Base-by-base conservation (phyloP, 2,888 invertebrate genomes). In the Ormyrus labotus region DNA sequence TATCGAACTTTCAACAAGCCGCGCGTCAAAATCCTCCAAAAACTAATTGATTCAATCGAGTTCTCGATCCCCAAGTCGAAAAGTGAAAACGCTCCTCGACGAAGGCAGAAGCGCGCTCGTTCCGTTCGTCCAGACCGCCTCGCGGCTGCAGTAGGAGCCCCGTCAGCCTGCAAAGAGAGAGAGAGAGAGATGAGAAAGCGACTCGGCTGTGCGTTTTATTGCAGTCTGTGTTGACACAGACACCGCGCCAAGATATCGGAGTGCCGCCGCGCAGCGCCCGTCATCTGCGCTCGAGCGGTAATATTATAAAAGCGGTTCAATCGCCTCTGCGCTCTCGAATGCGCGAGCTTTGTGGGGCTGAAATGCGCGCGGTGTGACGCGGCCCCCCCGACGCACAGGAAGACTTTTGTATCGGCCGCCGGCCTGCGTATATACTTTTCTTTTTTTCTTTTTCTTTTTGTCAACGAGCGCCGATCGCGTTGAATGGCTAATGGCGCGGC, bases 201-300 rank as follows among this genome's bases (percentile, higher is more conserved):
- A 58, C 61, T 34, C n/a, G 10, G 57, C 60, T 47, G 50, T 11
- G 55, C 55, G 72, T 78, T 89, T 88, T 86, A 88, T 88, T 88
- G 82, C 86, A 80, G 87, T 80, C 85, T 84, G 78, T 87, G 85
- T 88, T 88, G 87, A 88, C 87, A 86, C 86, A 87, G 85, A 68
- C 58, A 68, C 58, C 72, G 68, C 79, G 84, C 82, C 83, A 83
- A 85, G 84, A 85, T 85, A 85, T 85, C 84, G 85, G 19, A 85
- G 84, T 83, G 84, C 13, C 55, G 2, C 34, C 63, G 58, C 55
- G 64, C 19, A 19, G 19, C 19, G 19, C 19, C 19, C 19, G 13
- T 13, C 74, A 88, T 88, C 86, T 86, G 85, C 67, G 71, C 74
- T 19, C 19, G 19, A 19, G 19, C 19, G 71, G 73, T 84, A 65